phyloP scores from a whole-genome alignment of 2,888 invertebrate species.

The Drosophila histrio region DNA sequence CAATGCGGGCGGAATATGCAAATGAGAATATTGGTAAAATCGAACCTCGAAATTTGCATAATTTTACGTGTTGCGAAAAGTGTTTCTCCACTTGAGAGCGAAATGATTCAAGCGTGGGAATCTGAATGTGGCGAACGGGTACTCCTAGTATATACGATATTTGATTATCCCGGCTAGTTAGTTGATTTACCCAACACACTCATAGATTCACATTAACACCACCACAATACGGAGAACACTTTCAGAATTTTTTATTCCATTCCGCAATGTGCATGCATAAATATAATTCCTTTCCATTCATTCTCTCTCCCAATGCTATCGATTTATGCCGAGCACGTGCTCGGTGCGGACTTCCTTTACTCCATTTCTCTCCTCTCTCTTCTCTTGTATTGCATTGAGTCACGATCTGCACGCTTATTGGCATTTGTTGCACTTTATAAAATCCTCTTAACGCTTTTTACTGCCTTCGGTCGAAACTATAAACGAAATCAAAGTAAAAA shows the following conservation, averaged over 20 bases:
- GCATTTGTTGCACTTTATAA: constrained; percentile 79
- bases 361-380: not conserved
- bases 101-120: constrained; percentile 28
- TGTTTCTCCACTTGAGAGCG: constrained; percentile 32
- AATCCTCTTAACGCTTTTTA: constrained; percentile 71
- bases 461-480: constrained; percentile 15
- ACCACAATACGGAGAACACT: not conserved
- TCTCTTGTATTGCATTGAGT: constrained; percentile 34
- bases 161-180: constrained; percentile 56
- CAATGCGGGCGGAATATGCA: constrained; percentile 70
- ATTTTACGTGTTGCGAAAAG: constrained; percentile 61
- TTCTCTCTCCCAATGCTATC: constrained; percentile 12
- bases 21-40: constrained; percentile 68
- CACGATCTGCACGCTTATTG: constrained; percentile 62
- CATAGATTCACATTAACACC: constrained; percentile 55
- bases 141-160: constrained; percentile 8
- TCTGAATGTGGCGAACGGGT: not conserved
- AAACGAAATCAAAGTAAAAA: constrained; percentile 64
- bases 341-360: constrained; percentile 8
- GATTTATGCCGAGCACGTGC: constrained; percentile 58
- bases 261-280: constrained; percentile 61
- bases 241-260: constrained; percentile 59
- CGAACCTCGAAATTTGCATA: constrained; percentile 60
- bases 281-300: constrained; percentile 56
- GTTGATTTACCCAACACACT: constrained; percentile 54